Conservation (phyloP, 1,140 invertebrate genomes). For the Heliconius eleuchia region DNA sequence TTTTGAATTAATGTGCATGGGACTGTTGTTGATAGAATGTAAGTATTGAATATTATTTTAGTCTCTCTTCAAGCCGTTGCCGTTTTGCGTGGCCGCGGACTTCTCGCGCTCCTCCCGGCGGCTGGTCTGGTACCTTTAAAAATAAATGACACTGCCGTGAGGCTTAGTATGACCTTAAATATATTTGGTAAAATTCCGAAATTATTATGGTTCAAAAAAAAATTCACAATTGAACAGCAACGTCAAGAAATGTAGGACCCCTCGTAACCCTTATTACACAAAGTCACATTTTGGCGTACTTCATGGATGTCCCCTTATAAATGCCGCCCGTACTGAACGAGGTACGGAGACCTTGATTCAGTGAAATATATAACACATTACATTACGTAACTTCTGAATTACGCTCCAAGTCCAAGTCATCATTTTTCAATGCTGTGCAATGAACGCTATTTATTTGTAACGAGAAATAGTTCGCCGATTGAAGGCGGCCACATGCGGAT, state of each 20-base stretch:
- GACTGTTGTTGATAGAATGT: slow-evolving; percentile 14
- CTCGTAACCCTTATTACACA: too few relatives aligned
- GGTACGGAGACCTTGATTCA: not conserved
- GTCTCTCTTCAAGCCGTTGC: slow-evolving; percentile 85
- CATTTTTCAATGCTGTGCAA: slow-evolving; percentile 11
- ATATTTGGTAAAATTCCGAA: too few relatives aligned
- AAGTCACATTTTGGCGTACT: too few relatives aligned
- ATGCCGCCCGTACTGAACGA: not conserved
- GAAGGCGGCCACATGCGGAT: slow-evolving; percentile 8
- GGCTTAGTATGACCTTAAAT: too few relatives aligned
- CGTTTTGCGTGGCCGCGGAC: slow-evolving; percentile 77
- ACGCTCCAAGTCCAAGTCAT: slow-evolving; percentile 1
- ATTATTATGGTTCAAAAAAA: too few relatives aligned
- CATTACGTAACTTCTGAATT: slow-evolving; percentile 9
- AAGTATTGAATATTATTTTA: slow-evolving; percentile 5
- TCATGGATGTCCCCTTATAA: too few relatives aligned
- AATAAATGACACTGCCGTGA: not conserved
- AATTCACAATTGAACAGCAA: too few relatives aligned
- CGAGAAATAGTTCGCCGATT: slow-evolving; percentile 3
- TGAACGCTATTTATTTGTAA: slow-evolving; percentile 2
- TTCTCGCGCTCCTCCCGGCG: slow-evolving; percentile 80
- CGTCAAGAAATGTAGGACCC: too few relatives aligned
- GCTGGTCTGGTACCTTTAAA: slow-evolving; percentile 82
- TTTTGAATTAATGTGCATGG: slow-evolving; percentile 2
- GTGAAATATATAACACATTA: not conserved